Percentiles rank a stretch among this genome's conserved stretches.
These are phyloP conservation scores for Chaitophorus viminalis DNA, from an alignment of 2,888 invertebrate genomes.

Conservation along the genomic window DNA sequence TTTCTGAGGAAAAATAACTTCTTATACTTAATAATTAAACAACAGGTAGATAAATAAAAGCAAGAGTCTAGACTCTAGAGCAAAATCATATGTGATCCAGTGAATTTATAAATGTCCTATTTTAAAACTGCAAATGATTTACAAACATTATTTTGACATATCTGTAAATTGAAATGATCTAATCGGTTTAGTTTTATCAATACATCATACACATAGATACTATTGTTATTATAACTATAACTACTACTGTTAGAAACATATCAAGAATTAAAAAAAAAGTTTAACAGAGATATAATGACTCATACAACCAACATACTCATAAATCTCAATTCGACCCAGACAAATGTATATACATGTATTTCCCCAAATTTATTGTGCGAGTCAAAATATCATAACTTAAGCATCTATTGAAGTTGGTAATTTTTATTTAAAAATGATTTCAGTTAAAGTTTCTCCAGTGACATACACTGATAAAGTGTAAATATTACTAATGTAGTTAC, in stretches of 20 bases:
- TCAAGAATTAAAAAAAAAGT: neutral
- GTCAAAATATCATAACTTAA: conserved; percentile 6
- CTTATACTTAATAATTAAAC: too few relatives aligned
- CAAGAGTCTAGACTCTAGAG: too few relatives aligned
- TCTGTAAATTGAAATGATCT: neutral
- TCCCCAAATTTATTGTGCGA: neutral
- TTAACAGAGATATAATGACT: neutral
- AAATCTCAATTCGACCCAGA: neutral
- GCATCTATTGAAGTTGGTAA: neutral
- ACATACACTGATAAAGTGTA: neutral
- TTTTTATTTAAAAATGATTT: neutral
- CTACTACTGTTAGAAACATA: too few relatives aligned
- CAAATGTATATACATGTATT: neutral
- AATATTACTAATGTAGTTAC: neutral
- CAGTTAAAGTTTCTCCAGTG: neutral
- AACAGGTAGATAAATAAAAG: too few relatives aligned
- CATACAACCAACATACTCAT: neutral
- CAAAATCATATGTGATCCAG: too few relatives aligned
- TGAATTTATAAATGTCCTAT: too few relatives aligned
- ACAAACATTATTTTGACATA: too few relatives aligned
- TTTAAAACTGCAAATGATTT: too few relatives aligned
- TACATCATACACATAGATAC: neutral
- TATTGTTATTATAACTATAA: neutral
- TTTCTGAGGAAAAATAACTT: too few relatives aligned
- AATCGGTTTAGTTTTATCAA: neutral